A percentile compares a stretch with the other conserved stretches of the same genome.
Conservation (phyloP, 2,888 invertebrate genomes). For the Choreutis nemorana region DNA sequence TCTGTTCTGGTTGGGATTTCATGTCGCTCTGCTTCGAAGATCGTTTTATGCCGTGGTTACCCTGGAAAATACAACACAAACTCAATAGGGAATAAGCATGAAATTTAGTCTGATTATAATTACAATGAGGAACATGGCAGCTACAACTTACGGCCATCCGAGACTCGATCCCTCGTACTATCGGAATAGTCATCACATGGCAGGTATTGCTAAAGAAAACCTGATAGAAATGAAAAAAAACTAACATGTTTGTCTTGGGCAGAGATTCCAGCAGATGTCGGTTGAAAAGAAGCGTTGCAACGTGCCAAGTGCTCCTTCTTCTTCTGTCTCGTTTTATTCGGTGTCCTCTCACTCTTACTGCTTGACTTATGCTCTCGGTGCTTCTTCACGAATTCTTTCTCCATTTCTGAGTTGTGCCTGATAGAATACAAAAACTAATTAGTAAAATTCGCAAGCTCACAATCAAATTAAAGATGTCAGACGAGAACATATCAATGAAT, state of each 20-base stretch:
- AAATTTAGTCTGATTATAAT: too few relatives aligned
- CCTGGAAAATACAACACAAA: too few relatives aligned
- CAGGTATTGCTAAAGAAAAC: too few relatives aligned
- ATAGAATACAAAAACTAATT: too few relatives aligned
- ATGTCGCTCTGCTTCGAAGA: slow-evolving; percentile 17
- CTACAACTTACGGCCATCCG: too few relatives aligned
- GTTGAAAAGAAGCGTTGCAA: slow-evolving; percentile 41
- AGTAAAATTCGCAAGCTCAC: neutral
- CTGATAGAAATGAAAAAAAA: too few relatives aligned
- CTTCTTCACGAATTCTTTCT: slow-evolving; percentile 76
- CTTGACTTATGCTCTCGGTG: slow-evolving; percentile 70
- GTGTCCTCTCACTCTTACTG: slow-evolving; percentile 20
- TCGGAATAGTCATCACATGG: too few relatives aligned
- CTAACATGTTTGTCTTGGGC: too few relatives aligned
- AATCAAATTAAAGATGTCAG: neutral
- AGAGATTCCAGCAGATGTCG: slow-evolving; percentile 17
- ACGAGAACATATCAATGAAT: neutral
- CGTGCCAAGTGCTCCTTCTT: slow-evolving; percentile 50
- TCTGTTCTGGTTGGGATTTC: too few relatives aligned
- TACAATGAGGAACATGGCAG: too few relatives aligned
- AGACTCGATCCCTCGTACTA: too few relatives aligned
- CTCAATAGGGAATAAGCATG: too few relatives aligned
- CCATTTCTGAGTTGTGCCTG: slow-evolving; percentile 86
- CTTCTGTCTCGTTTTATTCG: slow-evolving; percentile 38
- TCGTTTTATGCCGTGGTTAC: slow-evolving; percentile 32